Conservation (phyloP, 1,140 invertebrate genomes). For the Coelopa frigida region DNA sequence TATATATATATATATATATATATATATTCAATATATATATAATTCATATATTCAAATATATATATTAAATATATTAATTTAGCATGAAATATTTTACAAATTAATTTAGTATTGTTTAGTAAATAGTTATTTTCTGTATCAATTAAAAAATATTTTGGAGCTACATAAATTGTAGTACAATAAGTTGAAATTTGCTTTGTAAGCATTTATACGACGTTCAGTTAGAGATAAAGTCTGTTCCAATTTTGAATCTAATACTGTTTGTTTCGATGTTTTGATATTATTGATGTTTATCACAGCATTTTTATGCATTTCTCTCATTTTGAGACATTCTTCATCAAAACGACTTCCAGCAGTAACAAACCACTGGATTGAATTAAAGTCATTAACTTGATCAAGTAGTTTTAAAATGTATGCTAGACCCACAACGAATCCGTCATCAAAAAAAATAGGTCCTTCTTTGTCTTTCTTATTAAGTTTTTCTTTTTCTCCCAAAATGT, state of each 20-base stretch:
- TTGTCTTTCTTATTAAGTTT: conserved; percentile 72
- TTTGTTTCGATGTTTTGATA: conserved; percentile 34
- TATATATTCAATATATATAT: too few relatives aligned
- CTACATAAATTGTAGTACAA: conserved; percentile 88
- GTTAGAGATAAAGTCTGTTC: conserved; percentile 91
- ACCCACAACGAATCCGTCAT: conserved; percentile 98
- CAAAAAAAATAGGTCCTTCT: conserved; percentile 73
- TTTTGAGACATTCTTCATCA: conserved; percentile 54
- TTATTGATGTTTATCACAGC: conserved; percentile 15
- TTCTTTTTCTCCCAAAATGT: conserved; percentile 87
- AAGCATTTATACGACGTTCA: conserved; percentile 66
- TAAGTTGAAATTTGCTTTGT: conserved; percentile 84
- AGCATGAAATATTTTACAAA: too few relatives aligned
- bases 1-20: too few relatives aligned
- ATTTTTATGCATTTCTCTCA: conserved; percentile 42
- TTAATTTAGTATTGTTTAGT: too few relatives aligned
- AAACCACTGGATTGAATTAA: conserved; percentile 96
- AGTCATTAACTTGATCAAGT: conserved; percentile 65
- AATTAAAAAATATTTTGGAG: conserved; percentile 94
- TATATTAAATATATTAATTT: too few relatives aligned
- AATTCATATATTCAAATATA: too few relatives aligned
- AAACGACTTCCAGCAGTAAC: conserved; percentile 75
- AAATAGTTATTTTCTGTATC: too few relatives aligned
- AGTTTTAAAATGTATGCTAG: conserved; percentile 65
- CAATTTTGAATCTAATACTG: conserved; percentile 71